Base-by-base conservation (phyloP, 2,113 vertebrate species). In the Hemiscyllium ocellatum region DNA sequence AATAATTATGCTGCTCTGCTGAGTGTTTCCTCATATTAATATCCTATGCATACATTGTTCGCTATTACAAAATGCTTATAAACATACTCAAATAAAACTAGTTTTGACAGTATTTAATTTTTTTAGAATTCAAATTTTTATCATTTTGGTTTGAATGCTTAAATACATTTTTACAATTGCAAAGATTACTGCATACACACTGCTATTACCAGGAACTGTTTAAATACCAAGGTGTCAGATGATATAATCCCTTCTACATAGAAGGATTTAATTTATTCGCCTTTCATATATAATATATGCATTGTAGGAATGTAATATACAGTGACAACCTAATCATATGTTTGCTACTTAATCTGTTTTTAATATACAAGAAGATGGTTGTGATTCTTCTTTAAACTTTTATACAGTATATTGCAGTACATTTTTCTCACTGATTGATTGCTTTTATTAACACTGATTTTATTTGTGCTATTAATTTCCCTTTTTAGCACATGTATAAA, bases 401-500 rank as follows among this genome's bases (percentile, higher is more conserved):
- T 97, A 98, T 98, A 97, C 97, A 98, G 97, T 97, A 97, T 98
- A 98, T 98, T 97, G 97, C 97, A 97, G 96, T 97, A 98, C 97
- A 98, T 98, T 98, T 98, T 98, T 97, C 97, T 97, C 97, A 95
- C 97, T 98, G 98, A 98, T 97, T 98, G 97, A 98, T 98, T 98
- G 96, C 97, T 97, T 98, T 76, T 98, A 98, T 98, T 98, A 98
- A 96, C 96, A 96, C 97, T 97, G 97, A 98, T 97, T 98, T 98
- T 98, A 98, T 98, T 98, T 98, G 98, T 98, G 97, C 97, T 96
- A 96, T 97, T 98, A 98, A 97, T 98, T 98, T 97, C 93, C 91
- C 97, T 97, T 97, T 97, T 96, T 98, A 98, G 97, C 97, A 96
- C 97, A 97, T 98, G 97, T 98, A 98, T 98, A 98, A 98, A 98